Percentiles rank a stretch among this genome's conserved stretches.
Conservation (phyloP, 2,888 invertebrate species). For the Urechis unicinctus region DNA sequence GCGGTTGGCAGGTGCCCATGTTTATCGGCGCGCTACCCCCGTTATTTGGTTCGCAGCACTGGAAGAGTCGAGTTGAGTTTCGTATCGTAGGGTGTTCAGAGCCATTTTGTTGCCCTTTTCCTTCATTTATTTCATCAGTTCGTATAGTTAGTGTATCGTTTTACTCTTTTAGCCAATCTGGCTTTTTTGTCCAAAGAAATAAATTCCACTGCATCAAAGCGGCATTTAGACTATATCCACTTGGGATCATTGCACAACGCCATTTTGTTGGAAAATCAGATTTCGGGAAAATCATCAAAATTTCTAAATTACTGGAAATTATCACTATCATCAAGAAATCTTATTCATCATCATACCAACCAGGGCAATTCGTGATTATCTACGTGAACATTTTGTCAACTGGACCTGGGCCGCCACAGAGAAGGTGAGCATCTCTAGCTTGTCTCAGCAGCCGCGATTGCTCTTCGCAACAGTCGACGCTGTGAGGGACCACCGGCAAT, state of each 20-base stretch:
- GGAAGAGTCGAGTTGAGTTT: conserved; percentile 13
- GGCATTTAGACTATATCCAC: too few relatives aligned
- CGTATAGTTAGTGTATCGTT: conserved; percentile 10
- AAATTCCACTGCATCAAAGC: too few relatives aligned
- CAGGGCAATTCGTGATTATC: background rate
- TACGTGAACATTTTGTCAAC: background rate
- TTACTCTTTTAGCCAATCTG: conserved; percentile 4
- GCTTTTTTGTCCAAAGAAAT: too few relatives aligned
- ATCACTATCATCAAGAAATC: background rate
- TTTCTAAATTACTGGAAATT: too few relatives aligned
- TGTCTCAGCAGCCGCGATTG: too few relatives aligned
- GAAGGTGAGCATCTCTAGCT: too few relatives aligned
- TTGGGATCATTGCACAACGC: too few relatives aligned
- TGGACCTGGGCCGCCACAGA: background rate
- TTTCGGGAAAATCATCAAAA: too few relatives aligned
- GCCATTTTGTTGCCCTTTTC: conserved; percentile 15
- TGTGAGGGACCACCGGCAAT: too few relatives aligned
- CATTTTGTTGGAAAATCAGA: too few relatives aligned
- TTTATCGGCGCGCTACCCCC: conserved; percentile 4
- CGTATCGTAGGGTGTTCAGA: conserved; percentile 15
- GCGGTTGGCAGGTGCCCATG: too few relatives aligned
- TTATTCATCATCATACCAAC: background rate
- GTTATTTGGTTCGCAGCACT: conserved; percentile 20
- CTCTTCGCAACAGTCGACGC: too few relatives aligned
- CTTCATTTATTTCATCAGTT: conserved; percentile 8